A percentile compares a stretch with the other conserved stretches of the same genome.
These are phyloP conservation scores for Pristionchus entomophagus DNA, from an alignment of 2,888 invertebrate genomes.

Conservation along the genomic window DNA sequence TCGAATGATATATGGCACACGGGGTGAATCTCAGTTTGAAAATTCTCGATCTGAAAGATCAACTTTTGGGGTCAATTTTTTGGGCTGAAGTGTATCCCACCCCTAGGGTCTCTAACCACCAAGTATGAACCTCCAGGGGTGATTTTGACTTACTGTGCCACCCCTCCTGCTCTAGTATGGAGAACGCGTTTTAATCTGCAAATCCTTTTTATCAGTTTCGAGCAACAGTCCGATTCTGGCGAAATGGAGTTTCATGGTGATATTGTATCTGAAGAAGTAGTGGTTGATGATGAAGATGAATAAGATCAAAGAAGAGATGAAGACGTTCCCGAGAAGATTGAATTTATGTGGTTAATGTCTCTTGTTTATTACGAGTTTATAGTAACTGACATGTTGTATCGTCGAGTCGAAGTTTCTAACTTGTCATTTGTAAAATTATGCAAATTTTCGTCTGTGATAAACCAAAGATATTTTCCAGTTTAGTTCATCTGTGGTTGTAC, in stretches of 20 bases:
- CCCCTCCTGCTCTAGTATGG: no score
- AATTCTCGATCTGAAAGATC: no score
- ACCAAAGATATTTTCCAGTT: not conserved
- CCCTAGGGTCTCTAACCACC: no score
- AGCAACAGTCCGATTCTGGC: not conserved
- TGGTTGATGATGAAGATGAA: not conserved
- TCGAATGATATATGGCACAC: no score
- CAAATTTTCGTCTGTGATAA: not conserved
- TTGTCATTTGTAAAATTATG: no score
- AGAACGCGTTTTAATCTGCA: no score
- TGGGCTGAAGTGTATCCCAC: no score
- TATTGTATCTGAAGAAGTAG: not conserved
- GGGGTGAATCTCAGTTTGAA: no score
- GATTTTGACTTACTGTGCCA: no score
- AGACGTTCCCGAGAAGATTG: not conserved
- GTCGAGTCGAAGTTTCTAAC: not conserved
- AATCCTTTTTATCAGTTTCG: no score
- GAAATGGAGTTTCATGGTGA: not conserved
- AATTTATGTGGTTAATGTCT: not conserved
- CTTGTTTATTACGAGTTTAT: not conserved
- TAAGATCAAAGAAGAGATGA: not conserved
- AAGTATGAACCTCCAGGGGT: no score
- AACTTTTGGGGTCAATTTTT: no score
- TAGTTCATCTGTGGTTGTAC: not conserved
- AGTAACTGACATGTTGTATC: not conserved